phyloP scores from a whole-genome alignment of 2,113 vertebrate species.

The Ciconia maguari region DNA sequence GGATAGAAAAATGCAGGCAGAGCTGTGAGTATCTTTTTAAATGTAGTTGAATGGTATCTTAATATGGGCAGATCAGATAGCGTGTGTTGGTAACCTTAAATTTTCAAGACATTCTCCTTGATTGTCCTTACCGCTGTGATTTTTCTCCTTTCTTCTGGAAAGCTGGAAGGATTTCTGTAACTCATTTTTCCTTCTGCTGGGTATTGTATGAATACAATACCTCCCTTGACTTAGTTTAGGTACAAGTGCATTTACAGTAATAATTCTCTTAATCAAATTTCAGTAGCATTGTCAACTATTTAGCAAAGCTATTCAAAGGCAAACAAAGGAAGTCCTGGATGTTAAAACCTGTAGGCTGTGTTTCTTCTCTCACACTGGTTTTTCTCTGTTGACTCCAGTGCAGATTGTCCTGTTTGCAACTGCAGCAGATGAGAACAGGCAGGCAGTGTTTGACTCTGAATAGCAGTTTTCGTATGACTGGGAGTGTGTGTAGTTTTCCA shows the following conservation, averaged over 20 bases:
- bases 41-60: background rate
- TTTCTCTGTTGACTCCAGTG: background rate
- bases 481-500: background rate
- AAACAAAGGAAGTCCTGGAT: background rate
- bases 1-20: background rate
- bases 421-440: background rate
- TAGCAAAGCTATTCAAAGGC: background rate
- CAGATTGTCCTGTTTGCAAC: background rate
- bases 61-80: background rate
- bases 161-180: background rate
- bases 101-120: background rate
- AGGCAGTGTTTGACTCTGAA: background rate
- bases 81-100: background rate
- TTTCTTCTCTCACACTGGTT: background rate
- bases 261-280: background rate
- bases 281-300: background rate
- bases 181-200: background rate
- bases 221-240: background rate
- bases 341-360: background rate
- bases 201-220: background rate
- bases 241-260: background rate
- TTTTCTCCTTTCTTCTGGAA: background rate
- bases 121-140: background rate
- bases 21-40: background rate
- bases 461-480: background rate